Percentiles rank a stretch among this genome's conserved stretches.
phyloP scores from a whole-genome alignment of 1,140 invertebrate species.

The Trypoxylus dichotomus region DNA sequence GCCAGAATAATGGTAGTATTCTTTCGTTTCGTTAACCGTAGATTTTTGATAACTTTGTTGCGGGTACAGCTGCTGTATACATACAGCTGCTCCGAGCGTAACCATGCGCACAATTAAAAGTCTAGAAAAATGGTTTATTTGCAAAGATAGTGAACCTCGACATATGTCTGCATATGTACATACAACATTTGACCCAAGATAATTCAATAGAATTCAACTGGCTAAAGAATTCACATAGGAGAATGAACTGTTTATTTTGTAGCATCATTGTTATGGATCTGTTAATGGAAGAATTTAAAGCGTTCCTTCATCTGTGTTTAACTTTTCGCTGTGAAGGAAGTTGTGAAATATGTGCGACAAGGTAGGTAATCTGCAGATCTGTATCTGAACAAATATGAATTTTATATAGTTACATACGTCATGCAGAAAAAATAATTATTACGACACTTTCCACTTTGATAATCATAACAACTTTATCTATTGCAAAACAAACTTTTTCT shows the following conservation, averaged over 20 bases:
- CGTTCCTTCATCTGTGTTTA: neutral
- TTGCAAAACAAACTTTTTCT: too few relatives aligned
- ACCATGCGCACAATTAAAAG: neutral
- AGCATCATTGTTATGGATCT: neutral
- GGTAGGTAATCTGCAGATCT: too few relatives aligned
- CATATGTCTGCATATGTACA: neutral
- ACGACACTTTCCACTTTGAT: too few relatives aligned
- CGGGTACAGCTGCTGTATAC: neutral
- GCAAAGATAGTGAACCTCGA: neutral
- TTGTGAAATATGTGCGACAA: neutral
- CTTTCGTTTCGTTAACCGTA: neutral
- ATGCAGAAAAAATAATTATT: too few relatives aligned
- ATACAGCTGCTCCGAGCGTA: neutral
- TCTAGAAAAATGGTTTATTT: neutral
- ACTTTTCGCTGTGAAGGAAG: neutral
- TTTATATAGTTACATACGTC: too few relatives aligned
- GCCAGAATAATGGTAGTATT: neutral
- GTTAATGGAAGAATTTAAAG: neutral
- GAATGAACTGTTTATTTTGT: neutral
- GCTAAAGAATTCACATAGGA: neutral
- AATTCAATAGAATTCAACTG: neutral
- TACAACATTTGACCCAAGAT: neutral
- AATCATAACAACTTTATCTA: too few relatives aligned
- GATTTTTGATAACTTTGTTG: neutral
- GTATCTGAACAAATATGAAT: too few relatives aligned